These are phyloP conservation scores for Egretta garzetta DNA, from an alignment of 2,113 vertebrate species.

Conservation along the genomic window DNA sequence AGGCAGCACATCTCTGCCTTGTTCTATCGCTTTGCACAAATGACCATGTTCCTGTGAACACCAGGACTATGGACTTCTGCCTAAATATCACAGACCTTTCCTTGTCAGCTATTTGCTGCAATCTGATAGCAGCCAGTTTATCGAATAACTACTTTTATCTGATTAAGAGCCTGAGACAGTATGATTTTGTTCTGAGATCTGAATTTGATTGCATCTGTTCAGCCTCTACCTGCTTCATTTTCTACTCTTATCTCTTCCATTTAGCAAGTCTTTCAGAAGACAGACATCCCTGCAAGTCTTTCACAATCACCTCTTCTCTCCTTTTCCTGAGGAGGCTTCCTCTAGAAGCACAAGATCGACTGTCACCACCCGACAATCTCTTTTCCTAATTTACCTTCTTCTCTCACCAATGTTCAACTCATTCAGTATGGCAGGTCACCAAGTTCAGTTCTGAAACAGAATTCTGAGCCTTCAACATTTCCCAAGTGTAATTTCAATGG, in stretches of 20 bases:
- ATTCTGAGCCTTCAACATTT: not conserved
- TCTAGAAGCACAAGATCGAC: not conserved
- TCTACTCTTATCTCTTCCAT: not conserved
- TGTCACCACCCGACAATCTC: not conserved
- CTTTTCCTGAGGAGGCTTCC: not conserved
- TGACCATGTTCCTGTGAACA: not conserved
- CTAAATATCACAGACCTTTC: not conserved
- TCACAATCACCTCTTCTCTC: not conserved
- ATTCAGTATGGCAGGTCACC: not conserved
- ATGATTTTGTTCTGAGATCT: not conserved
- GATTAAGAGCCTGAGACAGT: not conserved
- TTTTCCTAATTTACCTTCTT: not conserved
- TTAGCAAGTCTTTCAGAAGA: not conserved
- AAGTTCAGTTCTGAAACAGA: not conserved
- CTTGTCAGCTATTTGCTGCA: not conserved
- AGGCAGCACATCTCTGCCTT: not conserved
- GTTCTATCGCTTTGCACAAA: not conserved
- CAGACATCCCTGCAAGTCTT: not conserved
- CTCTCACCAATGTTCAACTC: not conserved
- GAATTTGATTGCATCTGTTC: not conserved
- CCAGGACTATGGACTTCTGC: accelerated
- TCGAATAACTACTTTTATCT: accelerated
- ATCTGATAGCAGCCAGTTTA: not conserved
- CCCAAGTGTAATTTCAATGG: not conserved
- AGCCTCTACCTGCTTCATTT: not conserved